Percentiles rank a stretch among this genome's conserved stretches.
These are phyloP conservation scores for Chionodraco myersi DNA, from an alignment of 2,113 vertebrate species.

Conservation along the genomic window DNA sequence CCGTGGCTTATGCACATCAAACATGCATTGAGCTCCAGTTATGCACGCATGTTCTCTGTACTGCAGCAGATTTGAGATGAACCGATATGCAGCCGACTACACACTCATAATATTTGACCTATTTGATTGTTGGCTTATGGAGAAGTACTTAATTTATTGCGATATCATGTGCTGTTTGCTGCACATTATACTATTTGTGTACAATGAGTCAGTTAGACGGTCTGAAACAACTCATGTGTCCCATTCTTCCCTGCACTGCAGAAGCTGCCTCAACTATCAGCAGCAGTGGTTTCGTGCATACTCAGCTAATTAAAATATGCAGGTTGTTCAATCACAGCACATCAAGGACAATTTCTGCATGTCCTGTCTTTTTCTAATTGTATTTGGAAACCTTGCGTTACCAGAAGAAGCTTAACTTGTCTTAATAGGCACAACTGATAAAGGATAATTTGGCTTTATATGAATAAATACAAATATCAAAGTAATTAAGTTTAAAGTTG, in stretches of 20 bases:
- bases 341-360: constrained; percentile 12
- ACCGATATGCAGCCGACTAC: background rate
- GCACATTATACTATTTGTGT: constrained; percentile 56
- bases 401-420: background rate
- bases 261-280: constrained; percentile 15
- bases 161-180: constrained; percentile 34
- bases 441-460: background rate
- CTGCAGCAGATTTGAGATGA: constrained; percentile 14
- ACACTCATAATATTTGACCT: background rate
- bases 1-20: constrained; percentile 6
- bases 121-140: background rate
- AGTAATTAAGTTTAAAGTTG: constrained; percentile 2
- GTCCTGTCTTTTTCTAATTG: constrained; percentile 3
- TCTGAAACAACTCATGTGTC: constrained; percentile 39
- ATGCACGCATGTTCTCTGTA: background rate
- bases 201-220: constrained; percentile 48
- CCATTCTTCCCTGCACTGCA: background rate
- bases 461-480: background rate
- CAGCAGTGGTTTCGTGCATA: background rate
- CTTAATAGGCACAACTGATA: background rate
- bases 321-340: constrained; percentile 4
- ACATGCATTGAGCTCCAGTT: background rate
- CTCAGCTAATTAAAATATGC: constrained; percentile 21
- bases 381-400: constrained; percentile 7
- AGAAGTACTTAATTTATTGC: constrained; percentile 54